These are phyloP conservation scores for Cerastis leucographa DNA, from an alignment of 2,888 invertebrate genomes.

Conservation along the genomic window DNA sequence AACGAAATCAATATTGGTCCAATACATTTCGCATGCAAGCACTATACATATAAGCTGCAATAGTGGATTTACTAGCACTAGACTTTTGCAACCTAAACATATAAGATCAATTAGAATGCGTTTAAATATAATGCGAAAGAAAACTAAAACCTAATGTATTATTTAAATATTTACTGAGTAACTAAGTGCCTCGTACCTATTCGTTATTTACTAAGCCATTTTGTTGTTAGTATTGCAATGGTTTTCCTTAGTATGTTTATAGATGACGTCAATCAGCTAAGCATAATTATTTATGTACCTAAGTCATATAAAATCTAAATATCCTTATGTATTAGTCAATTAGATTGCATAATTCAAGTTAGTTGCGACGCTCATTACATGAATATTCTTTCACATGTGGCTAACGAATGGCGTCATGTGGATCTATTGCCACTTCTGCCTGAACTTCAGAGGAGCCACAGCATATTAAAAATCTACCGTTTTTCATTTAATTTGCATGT, in stretches of 20 bases:
- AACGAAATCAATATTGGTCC: neutral
- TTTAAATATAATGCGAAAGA: neutral
- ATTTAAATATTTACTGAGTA: conserved; percentile 2
- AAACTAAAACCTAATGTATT: neutral
- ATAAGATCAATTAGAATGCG: neutral
- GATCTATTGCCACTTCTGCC: neutral
- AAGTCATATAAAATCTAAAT: conserved; percentile 22
- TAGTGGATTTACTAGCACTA: neutral
- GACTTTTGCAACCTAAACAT: neutral
- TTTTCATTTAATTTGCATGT: neutral
- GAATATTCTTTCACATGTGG: neutral
- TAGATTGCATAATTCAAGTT: neutral
- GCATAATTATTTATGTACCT: conserved; percentile 11
- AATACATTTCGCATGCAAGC: neutral
- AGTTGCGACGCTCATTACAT: neutral
- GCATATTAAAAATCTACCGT: too few relatives aligned
- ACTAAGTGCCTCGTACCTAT: conserved; percentile 1
- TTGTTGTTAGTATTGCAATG: conserved; percentile 28
- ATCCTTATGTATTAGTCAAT: conserved; percentile 10
- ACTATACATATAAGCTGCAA: neutral
- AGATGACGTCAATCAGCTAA: conserved; percentile 37
- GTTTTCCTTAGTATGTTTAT: conserved; percentile 36
- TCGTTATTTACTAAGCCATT: conserved; percentile 30
- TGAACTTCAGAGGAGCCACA: neutral
- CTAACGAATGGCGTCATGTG: neutral